phyloP scores from a whole-genome alignment of 2,113 vertebrate species.

The Ctenodactylus gundi region DNA sequence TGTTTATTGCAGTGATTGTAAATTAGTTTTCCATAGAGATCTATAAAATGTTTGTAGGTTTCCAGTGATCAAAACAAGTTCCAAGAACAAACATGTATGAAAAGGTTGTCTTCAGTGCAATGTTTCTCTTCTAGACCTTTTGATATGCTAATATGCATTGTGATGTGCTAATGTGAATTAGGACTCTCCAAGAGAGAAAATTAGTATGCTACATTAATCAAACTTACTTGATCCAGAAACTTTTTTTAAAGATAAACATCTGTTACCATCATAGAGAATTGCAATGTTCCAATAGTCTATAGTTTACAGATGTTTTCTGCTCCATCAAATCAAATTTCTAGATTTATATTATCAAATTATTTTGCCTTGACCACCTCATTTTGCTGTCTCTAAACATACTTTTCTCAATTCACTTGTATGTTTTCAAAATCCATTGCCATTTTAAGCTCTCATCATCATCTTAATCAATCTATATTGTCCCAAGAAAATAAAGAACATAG shows the following conservation, averaged over 20 bases:
- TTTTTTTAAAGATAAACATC: constrained; percentile 26
- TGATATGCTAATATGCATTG: constrained; percentile 62
- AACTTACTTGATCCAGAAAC: constrained; percentile 53
- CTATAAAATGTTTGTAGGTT: not conserved
- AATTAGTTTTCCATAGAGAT: constrained; percentile 19
- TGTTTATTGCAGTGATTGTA: not conserved
- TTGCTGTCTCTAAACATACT: not conserved
- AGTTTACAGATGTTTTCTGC: constrained; percentile 5
- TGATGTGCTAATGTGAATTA: constrained; percentile 59
- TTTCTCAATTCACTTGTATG: not conserved
- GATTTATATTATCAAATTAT: no score
- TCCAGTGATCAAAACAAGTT: constrained; percentile 32
- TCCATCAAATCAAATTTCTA: constrained; percentile 34
- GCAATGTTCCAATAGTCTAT: not conserved
- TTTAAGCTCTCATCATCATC: not conserved
- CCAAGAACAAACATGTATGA: constrained; percentile 33
- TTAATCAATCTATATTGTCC: not conserved
- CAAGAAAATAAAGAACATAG: not conserved
- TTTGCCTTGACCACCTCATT: not conserved
- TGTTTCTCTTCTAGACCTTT: constrained; percentile 48
- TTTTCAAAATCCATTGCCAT: not conserved
- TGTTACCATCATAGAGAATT: constrained; percentile 55
- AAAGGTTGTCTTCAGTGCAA: constrained; percentile 41
- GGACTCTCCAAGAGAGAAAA: constrained; percentile 18
- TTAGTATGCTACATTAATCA: constrained; percentile 56